Evolutionary conservation across 2,113 vertebrate species (phyloP).

Genomic region (Nannobrachium achirus): DNA sequence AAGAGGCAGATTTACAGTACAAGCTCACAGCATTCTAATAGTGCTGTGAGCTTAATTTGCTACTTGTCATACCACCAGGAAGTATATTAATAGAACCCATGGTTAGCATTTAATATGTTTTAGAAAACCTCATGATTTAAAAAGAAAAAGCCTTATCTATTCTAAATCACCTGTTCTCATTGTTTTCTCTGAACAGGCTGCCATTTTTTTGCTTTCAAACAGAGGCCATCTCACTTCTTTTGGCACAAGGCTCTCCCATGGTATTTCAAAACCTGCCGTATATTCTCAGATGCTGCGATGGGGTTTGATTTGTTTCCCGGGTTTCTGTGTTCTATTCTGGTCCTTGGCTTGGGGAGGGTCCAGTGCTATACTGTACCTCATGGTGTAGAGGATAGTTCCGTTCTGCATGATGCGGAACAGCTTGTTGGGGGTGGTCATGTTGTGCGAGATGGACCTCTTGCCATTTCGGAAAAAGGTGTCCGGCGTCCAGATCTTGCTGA

Average conservation of each 20-base stretch:
- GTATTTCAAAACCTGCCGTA: too few species aligned
- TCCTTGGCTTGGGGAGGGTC: constrained; percentile 57
- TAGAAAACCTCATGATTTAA: too few species aligned
- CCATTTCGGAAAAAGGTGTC: constrained; percentile 87
- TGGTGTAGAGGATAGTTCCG: constrained; percentile 87
- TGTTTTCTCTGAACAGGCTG: too few species aligned
- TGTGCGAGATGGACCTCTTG: constrained; percentile 87
- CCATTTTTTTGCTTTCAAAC: background rate
- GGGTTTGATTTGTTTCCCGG: constrained; percentile 63
- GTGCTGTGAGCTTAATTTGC: too few species aligned
- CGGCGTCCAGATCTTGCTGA: constrained; percentile 87
- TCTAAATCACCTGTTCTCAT: too few species aligned
- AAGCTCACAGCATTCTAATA: too few species aligned
- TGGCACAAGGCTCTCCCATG: constrained; percentile 44
- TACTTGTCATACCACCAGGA: too few species aligned
- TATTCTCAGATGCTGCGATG: constrained; percentile 9
- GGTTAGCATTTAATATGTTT: too few species aligned
- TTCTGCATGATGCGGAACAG: constrained; percentile 89
- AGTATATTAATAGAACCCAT: too few species aligned
- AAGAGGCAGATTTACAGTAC: too few species aligned
- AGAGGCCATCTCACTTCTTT: constrained; percentile 30
- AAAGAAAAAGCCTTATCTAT: too few species aligned
- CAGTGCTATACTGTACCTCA: constrained; percentile 74
- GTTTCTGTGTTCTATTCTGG: constrained; percentile 66
- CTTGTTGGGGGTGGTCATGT: constrained; percentile 89